A percentile compares a stretch with the other conserved stretches of the same genome.
Conservation (phyloP, 2,797 vertebrate species). For the Trachurus trachurus region DNA sequence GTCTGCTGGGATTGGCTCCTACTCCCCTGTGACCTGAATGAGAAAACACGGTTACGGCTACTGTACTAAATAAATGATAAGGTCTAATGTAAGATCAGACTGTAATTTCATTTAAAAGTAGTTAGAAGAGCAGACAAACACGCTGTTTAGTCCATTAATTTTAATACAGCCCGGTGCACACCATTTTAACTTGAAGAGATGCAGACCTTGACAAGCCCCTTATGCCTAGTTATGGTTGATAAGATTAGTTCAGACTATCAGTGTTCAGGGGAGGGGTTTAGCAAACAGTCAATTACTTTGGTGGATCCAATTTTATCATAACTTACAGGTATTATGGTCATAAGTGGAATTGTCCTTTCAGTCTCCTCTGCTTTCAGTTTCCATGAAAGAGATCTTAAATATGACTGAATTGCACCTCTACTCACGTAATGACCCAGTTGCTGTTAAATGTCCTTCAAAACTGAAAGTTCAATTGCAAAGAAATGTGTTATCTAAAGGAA, state of each 20-base stretch:
- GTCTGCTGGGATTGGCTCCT: too few species aligned
- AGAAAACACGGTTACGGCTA: too few species aligned
- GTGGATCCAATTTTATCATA: background rate
- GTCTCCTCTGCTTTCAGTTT: conserved; percentile 1
- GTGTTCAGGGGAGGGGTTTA: background rate
- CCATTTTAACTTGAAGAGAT: background rate
- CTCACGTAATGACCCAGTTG: conserved; percentile 39
- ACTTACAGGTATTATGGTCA: background rate
- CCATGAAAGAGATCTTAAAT: background rate
- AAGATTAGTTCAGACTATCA: background rate
- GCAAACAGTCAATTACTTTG: background rate
- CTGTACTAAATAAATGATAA: background rate
- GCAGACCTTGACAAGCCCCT: background rate
- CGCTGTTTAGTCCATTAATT: background rate
- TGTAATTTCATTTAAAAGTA: background rate
- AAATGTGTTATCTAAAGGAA: conserved; percentile 59
- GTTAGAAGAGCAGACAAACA: background rate
- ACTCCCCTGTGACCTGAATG: too few species aligned
- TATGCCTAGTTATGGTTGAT: background rate
- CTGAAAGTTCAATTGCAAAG: conserved; percentile 32
- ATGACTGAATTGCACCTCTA: background rate
- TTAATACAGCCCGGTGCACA: background rate
- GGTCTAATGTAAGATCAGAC: background rate
- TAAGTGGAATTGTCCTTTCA: background rate
- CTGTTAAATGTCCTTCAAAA: conserved; percentile 45